These are phyloP conservation scores for Spisula subtruncata DNA, from an alignment of 2,888 invertebrate genomes.

Conservation along the genomic window DNA sequence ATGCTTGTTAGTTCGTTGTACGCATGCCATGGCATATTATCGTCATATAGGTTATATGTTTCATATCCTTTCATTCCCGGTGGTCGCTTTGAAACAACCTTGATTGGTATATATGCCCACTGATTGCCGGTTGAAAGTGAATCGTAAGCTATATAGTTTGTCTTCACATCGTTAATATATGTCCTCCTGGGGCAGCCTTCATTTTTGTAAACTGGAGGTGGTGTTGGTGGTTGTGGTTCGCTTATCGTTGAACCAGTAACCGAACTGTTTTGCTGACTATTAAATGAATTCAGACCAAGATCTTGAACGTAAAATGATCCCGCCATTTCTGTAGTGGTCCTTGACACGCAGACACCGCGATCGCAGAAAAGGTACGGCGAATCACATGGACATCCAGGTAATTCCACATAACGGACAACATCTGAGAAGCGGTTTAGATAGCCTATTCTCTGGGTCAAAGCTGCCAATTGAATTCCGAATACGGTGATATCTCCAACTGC, in stretches of 20 bases:
- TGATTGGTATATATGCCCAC: constrained; percentile 57
- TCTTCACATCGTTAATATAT: constrained; percentile 38
- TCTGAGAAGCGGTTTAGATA: constrained; percentile 47
- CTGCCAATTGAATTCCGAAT: constrained; percentile 9
- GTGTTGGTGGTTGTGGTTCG: neutral
- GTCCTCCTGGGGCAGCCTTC: constrained; percentile 24
- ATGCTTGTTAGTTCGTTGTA: constrained; percentile 22
- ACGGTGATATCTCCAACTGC: constrained; percentile 10
- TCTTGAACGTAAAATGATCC: neutral
- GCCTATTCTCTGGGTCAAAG: constrained; percentile 44
- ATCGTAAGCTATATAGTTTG: neutral
- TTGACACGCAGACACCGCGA: constrained; percentile 52
- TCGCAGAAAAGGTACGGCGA: constrained; percentile 64
- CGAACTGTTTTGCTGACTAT: neutral
- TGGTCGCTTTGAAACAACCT: constrained; percentile 57
- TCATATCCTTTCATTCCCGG: constrained; percentile 7
- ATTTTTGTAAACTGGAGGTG: neutral
- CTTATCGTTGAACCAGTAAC: neutral
- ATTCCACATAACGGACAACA: constrained; percentile 57
- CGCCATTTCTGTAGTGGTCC: constrained; percentile 44
- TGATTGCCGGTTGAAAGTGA: neutral
- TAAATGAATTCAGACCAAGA: neutral
- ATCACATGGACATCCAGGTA: constrained; percentile 65
- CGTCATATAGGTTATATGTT: constrained; percentile 51
- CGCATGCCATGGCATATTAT: neutral